phyloP scores from a whole-genome alignment of 2,113 vertebrate genomes.

The Gobiocypris rarus region DNA sequence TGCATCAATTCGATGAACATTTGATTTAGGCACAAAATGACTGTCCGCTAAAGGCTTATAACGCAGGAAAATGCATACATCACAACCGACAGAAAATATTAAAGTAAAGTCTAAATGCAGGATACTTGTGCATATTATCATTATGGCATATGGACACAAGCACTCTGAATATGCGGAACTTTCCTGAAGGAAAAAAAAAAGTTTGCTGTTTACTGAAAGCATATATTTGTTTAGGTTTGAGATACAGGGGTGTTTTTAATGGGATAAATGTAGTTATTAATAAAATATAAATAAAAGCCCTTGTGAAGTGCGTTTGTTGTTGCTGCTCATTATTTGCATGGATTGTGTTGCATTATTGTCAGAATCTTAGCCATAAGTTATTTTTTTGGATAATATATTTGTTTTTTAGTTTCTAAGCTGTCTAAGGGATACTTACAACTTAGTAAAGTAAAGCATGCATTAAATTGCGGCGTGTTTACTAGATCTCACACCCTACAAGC shows the following conservation, averaged over 20 bases:
- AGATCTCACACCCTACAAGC: background rate
- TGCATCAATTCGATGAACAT: background rate
- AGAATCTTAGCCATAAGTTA: no score
- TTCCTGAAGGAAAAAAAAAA: background rate
- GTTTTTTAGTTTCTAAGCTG: constrained; percentile 7
- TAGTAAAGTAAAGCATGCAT: constrained; percentile 21
- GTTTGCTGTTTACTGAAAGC: background rate
- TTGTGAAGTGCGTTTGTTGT: background rate
- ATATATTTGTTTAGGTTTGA: background rate
- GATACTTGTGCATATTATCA: background rate
- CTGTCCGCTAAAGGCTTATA: background rate
- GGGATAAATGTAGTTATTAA: background rate
- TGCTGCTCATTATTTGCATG: background rate
- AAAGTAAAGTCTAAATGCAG: background rate
- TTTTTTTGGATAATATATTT: no score
- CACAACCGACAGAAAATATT: background rate
- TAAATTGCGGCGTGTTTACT: background rate
- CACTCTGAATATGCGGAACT: background rate
- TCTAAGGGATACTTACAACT: constrained; percentile 3
- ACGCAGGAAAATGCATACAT: background rate
- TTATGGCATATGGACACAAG: background rate
- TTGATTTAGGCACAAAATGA: constrained; percentile 13
- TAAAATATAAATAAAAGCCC: background rate
- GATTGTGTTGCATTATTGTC: no score
- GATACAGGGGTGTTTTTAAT: background rate